Conservation (phyloP, 2,888 invertebrate genomes). For the Ophonus ardosiacus region DNA sequence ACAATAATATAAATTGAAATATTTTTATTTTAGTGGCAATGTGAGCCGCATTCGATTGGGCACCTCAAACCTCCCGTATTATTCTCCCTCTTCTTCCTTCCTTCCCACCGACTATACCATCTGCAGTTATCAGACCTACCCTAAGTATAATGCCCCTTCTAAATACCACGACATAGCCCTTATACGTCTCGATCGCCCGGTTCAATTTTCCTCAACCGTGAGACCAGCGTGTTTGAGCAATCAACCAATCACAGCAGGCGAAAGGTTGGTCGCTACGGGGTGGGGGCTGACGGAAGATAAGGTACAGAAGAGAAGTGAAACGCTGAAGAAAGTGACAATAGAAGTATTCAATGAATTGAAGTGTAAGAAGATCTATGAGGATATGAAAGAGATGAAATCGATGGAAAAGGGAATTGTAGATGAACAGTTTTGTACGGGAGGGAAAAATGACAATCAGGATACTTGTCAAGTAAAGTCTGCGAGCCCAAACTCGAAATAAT, state of each 20-base stretch:
- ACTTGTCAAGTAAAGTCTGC: conserved; percentile 69
- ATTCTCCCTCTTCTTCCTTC: too few species aligned
- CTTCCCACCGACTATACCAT: too few species aligned
- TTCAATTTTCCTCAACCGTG: conserved; percentile 72
- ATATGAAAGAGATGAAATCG: background rate
- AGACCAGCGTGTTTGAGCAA: conserved; percentile 75
- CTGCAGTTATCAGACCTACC: too few species aligned
- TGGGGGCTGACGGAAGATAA: conserved; percentile 69
- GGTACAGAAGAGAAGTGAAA: conserved; percentile 64
- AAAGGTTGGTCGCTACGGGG: conserved; percentile 66
- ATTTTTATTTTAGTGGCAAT: too few species aligned
- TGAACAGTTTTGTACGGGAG: conserved; percentile 69
- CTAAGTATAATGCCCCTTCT: conserved; percentile 72
- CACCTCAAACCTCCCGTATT: too few species aligned
- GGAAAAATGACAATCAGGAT: conserved; percentile 65
- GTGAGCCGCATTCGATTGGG: too few species aligned
- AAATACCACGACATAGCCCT: conserved; percentile 77
- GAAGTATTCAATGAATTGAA: conserved; percentile 61
- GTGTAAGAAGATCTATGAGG: conserved; percentile 64
- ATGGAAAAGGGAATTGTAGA: conserved; percentile 26
- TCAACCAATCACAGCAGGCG: background rate
- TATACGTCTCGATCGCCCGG: conserved; percentile 72
- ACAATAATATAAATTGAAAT: too few species aligned
- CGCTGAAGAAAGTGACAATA: conserved; percentile 67
- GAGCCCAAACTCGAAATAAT: too few species aligned